phyloP scores from a whole-genome alignment of 64 coral and sea anemone genomes.

The Orbicella faveolata region DNA sequence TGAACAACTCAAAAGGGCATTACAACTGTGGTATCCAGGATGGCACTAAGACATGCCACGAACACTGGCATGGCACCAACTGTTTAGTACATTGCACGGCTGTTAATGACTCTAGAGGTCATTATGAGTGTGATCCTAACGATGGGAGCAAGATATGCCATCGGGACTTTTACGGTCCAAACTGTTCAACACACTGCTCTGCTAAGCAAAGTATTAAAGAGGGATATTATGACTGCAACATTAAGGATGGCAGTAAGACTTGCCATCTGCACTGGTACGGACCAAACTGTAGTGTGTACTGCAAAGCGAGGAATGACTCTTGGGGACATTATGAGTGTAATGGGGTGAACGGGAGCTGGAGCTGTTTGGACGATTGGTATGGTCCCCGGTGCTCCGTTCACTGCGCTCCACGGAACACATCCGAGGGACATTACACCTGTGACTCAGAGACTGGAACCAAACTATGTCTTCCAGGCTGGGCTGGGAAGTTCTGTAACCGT shows the following conservation, averaged over 20 bases:
- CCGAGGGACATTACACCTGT: slow-evolving; percentile 62
- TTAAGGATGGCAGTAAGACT: slow-evolving; percentile 1
- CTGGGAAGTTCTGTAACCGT: slow-evolving; percentile 34
- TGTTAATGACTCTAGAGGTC: slow-evolving; percentile 16
- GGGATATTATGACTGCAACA: slow-evolving; percentile 21
- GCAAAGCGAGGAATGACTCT: background rate
- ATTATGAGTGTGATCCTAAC: slow-evolving; percentile 45
- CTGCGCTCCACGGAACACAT: slow-evolving; percentile 11
- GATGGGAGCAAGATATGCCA: slow-evolving; percentile 61
- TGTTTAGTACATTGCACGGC: slow-evolving; percentile 43
- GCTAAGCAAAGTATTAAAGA: slow-evolving; percentile 10
- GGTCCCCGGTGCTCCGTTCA: slow-evolving; percentile 7
- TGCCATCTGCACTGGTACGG: slow-evolving; percentile 62
- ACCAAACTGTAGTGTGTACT: background rate
- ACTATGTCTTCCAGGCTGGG: slow-evolving; percentile 61
- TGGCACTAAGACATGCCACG: slow-evolving; percentile 49
- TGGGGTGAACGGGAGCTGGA: background rate
- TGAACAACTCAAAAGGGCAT: slow-evolving; percentile 28
- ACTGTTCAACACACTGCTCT: slow-evolving; percentile 29
- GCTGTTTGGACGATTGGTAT: slow-evolving; percentile 39
- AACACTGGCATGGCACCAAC: slow-evolving; percentile 46
- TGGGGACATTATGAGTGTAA: slow-evolving; percentile 23
- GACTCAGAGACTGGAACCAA: slow-evolving; percentile 42
- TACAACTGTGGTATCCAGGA: background rate
- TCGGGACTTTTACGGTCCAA: slow-evolving; percentile 45